phyloP scores from a whole-genome alignment of 2,113 vertebrate genomes.

The Vidua chalybeata region DNA sequence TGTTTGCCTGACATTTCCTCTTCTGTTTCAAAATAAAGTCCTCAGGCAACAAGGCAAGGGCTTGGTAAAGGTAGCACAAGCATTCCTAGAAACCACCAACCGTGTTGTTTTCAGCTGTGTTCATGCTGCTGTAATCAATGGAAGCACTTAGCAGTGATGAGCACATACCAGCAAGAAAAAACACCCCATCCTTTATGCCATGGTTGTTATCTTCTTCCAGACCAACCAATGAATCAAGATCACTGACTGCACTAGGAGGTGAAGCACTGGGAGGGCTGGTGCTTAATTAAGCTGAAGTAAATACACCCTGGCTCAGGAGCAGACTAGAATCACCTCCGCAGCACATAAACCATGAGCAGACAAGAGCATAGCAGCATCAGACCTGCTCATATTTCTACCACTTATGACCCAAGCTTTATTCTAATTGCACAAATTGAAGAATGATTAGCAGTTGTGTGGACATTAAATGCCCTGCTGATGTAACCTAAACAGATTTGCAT shows the following conservation, averaged over 20 bases:
- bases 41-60: constrained; percentile 4
- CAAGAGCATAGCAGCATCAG: neutral
- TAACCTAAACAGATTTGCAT: constrained; percentile 24
- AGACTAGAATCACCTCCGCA: neutral
- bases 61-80: neutral
- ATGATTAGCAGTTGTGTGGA: constrained; percentile 42
- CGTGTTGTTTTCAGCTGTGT: constrained; percentile 48
- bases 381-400: neutral
- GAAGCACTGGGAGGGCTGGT: neutral
- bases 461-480: constrained; percentile 13
- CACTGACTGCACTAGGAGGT: neutral
- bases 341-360: neutral
- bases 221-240: constrained; percentile 35
- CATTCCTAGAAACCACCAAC: constrained; percentile 44
- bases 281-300: constrained; percentile 46
- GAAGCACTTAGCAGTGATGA: constrained; percentile 49
- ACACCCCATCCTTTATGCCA: constrained; percentile 15
- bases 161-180: neutral
- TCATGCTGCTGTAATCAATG: constrained; percentile 48
- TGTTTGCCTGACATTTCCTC: constrained; percentile 18
- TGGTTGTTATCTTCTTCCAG: constrained; percentile 23
- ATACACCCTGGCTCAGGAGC: neutral
- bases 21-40: constrained; percentile 42
- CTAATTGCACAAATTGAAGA: constrained; percentile 49
- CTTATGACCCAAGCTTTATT: constrained; percentile 12